These are phyloP conservation scores for Eira barbara DNA, from an alignment of 2,113 vertebrate species.

Conservation along the genomic window DNA sequence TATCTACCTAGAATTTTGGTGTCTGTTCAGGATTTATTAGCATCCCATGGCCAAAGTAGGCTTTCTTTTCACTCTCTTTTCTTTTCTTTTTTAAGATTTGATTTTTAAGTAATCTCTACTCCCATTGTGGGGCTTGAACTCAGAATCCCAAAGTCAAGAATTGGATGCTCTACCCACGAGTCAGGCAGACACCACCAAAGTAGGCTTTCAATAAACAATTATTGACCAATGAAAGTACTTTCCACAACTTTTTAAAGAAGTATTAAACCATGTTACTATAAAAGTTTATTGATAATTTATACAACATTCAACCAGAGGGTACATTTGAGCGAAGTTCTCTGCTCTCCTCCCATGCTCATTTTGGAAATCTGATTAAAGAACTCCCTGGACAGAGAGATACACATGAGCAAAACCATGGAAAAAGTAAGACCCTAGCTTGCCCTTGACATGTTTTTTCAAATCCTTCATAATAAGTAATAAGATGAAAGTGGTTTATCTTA, in stretches of 20 bases:
- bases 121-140: neutral
- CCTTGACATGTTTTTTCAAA: constrained; percentile 42
- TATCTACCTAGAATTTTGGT: neutral
- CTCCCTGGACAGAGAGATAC: neutral
- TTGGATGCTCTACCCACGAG: neutral
- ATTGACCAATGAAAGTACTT: neutral
- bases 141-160: neutral
- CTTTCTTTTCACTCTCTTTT: neutral
- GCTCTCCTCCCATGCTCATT: neutral
- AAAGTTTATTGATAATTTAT: neutral
- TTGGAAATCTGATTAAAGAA: neutral
- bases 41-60: neutral
- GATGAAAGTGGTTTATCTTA: constrained; percentile 54
- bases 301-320: neutral
- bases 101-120: neutral
- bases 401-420: neutral
- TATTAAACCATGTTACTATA: neutral
- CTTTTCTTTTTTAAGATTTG: neutral
- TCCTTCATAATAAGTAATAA: constrained; percentile 20
- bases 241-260: neutral
- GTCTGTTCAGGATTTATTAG: neutral
- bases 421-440: neutral
- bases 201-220: neutral
- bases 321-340: neutral
- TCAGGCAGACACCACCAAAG: neutral